These are phyloP conservation scores for Glaucidium brasilianum DNA, from an alignment of 2,113 vertebrate species.

Conservation along the genomic window DNA sequence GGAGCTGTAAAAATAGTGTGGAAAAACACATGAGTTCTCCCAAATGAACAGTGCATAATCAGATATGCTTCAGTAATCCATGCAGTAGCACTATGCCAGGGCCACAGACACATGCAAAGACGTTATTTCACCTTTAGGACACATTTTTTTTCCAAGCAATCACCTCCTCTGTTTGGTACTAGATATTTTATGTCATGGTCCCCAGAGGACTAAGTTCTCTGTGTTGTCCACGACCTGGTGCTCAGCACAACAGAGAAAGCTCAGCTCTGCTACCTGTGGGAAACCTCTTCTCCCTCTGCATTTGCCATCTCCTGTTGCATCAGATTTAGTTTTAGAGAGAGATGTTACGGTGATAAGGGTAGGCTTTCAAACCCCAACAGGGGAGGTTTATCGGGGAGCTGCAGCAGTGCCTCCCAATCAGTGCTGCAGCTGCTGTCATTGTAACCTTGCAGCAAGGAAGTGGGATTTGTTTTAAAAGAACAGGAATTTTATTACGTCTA, in stretches of 20 bases:
- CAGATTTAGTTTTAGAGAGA: conserved; percentile 21
- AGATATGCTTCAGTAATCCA: background rate
- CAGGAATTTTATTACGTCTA: background rate
- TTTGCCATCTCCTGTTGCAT: conserved; percentile 27
- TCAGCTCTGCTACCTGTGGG: background rate
- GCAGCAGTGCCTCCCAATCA: background rate
- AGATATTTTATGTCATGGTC: background rate
- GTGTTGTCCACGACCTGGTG: background rate
- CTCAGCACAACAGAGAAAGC: background rate
- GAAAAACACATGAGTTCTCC: conserved; percentile 32
- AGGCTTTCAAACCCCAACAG: background rate
- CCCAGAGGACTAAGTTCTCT: background rate
- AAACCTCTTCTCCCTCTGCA: conserved; percentile 20
- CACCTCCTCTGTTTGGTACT: background rate
- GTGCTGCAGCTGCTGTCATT: background rate
- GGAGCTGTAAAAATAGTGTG: conserved; percentile 71
- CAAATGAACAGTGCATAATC: background rate
- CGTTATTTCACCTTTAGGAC: background rate
- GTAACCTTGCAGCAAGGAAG: background rate
- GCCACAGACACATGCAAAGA: background rate
- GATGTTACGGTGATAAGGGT: background rate
- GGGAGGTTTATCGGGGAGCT: background rate
- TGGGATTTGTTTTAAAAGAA: background rate
- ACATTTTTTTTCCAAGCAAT: background rate
- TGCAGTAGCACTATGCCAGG: background rate